Percentiles rank a stretch among this genome's conserved stretches.
These are phyloP conservation scores for Apamea monoglypha DNA, from an alignment of 2,888 invertebrate species.

Conservation along the genomic window DNA sequence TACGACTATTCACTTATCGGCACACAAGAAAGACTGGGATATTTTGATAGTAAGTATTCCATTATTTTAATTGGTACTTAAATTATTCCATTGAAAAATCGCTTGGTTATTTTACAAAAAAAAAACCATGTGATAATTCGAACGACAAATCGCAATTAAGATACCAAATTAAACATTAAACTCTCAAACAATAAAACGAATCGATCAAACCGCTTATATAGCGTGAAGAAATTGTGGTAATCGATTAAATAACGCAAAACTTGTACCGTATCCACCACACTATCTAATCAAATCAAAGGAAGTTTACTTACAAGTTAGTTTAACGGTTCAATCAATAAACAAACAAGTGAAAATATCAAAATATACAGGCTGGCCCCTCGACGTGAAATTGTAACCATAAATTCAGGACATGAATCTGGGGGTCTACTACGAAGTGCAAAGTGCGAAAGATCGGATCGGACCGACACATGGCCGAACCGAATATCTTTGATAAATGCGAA, in stretches of 20 bases:
- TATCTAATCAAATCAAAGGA: constrained; percentile 45
- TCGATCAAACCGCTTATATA: constrained; percentile 26
- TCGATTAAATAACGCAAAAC: constrained; percentile 23
- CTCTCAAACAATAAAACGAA: constrained; percentile 39
- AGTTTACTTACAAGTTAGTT: constrained; percentile 34
- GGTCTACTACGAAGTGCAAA: too few relatives aligned
- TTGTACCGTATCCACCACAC: neutral
- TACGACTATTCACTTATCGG: too few relatives aligned
- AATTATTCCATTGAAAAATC: too few relatives aligned
- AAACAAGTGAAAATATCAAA: constrained; percentile 9
- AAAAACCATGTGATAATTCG: too few relatives aligned
- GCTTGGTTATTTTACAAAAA: too few relatives aligned
- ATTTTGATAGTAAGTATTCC: neutral
- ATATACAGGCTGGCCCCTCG: too few relatives aligned
- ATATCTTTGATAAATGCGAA: too few relatives aligned
- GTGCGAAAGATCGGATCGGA: too few relatives aligned
- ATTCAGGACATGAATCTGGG: too few relatives aligned
- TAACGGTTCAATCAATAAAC: constrained; percentile 19
- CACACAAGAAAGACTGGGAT: neutral
- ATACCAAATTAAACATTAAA: constrained; percentile 15
- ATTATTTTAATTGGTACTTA: too few relatives aligned
- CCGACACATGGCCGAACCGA: too few relatives aligned
- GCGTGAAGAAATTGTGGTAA: constrained; percentile 25
- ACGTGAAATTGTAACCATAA: too few relatives aligned
- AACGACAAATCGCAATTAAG: neutral